phyloP scores from a whole-genome alignment of 2,888 invertebrate species.

The Acrobasis suavella region DNA sequence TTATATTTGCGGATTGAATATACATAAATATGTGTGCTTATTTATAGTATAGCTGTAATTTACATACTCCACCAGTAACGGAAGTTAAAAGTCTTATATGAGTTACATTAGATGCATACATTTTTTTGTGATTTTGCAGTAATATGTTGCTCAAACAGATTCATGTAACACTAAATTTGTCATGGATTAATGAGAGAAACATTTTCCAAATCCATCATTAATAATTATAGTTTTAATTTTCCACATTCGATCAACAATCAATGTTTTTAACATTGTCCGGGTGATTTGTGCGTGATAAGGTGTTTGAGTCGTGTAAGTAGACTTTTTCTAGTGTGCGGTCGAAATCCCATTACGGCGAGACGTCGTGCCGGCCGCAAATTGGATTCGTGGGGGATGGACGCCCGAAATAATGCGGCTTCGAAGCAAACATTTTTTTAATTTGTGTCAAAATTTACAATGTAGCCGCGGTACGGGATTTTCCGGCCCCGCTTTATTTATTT shows the following conservation, averaged over 20 bases:
- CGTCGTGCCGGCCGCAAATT: conserved; percentile 64
- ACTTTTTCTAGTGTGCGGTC: conserved; percentile 58
- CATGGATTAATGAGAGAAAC: no score
- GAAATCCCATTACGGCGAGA: conserved; percentile 69
- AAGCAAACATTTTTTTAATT: conserved; percentile 57
- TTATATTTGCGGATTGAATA: neutral
- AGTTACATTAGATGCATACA: no score
- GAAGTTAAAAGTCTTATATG: no score
- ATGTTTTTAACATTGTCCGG: neutral
- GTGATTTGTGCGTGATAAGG: conserved; percentile 36
- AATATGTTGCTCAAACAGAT: no score
- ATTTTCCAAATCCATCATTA: no score
- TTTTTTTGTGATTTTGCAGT: no score
- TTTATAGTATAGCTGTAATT: no score
- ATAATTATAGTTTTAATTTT: no score
- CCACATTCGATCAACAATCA: neutral
- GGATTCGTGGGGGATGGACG: conserved; percentile 65
- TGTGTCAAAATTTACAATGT: conserved; percentile 48
- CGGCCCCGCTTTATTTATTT: conserved; percentile 1
- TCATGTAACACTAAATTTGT: no score
- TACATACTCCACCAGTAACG: no score
- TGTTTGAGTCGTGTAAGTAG: conserved; percentile 57
- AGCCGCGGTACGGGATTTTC: conserved; percentile 29
- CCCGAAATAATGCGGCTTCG: conserved; percentile 63
- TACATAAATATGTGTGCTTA: neutral